Conservation (phyloP, 2,113 vertebrate genomes). For the Pithys albifrons region DNA sequence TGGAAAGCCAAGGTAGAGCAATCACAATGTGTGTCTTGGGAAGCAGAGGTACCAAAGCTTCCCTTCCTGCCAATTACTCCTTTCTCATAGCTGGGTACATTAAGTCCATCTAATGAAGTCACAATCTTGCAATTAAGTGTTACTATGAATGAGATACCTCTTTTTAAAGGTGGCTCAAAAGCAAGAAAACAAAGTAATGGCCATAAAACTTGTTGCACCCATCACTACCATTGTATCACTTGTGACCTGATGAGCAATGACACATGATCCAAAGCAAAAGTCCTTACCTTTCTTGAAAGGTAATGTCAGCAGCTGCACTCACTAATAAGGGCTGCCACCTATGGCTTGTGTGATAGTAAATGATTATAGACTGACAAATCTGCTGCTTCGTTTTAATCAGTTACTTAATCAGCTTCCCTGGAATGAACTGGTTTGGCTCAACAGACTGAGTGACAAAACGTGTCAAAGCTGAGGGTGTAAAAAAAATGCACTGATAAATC, state of each 20-base stretch:
- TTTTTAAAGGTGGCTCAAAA: background rate
- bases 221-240: too few relatives aligned
- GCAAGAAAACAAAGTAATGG: background rate
- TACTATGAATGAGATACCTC: background rate
- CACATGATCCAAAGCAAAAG: background rate
- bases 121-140: background rate
- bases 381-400: constrained; percentile 56
- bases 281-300: background rate
- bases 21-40: background rate
- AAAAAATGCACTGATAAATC: constrained; percentile 50
- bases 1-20: background rate
- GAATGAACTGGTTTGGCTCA: constrained; percentile 49
- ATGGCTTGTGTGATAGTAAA: background rate
- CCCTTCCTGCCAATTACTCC: background rate
- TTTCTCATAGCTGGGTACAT: background rate
- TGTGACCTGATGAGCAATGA: background rate
- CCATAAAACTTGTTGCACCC: background rate
- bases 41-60: background rate
- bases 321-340: background rate
- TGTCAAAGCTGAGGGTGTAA: constrained; percentile 48
- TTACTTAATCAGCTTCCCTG: constrained; percentile 69
- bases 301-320: background rate
- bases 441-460: constrained; percentile 63
- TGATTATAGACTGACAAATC: constrained; percentile 22
- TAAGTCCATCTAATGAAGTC: background rate